phyloP scores from a whole-genome alignment of 2,797 vertebrate genomes.

The Paramormyrops hopkinsi region DNA sequence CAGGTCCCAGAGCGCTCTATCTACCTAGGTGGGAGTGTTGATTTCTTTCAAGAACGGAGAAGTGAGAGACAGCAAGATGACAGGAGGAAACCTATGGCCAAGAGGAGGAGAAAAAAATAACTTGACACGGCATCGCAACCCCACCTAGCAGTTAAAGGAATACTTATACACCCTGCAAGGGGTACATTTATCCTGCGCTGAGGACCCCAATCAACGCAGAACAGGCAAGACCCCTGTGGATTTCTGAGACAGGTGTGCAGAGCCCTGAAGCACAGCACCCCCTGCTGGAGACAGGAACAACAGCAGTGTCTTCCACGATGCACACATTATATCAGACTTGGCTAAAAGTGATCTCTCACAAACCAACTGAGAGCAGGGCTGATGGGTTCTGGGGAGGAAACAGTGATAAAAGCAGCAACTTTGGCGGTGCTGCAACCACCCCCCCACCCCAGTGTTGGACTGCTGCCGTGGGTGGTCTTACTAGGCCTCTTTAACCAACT shows the following conservation, averaged over 20 bases:
- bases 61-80: neutral
- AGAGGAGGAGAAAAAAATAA: neutral
- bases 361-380: neutral
- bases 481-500: neutral
- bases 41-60: slow-evolving; percentile 33
- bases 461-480: neutral
- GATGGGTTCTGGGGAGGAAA: neutral
- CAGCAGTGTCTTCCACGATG: neutral
- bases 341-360: neutral
- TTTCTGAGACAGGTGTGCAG: neutral
- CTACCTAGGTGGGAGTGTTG: slow-evolving; percentile 41
- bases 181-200: neutral
- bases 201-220: neutral
- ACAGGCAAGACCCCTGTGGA: neutral
- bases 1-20: slow-evolving; percentile 32
- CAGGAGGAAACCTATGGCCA: neutral
- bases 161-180: neutral
- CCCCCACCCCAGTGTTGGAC: neutral
- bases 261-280: neutral
- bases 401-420: neutral
- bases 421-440: neutral
- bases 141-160: neutral
- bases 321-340: neutral
- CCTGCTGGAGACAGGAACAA: neutral
- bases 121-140: neutral